phyloP scores from a whole-genome alignment of 2,888 invertebrate genomes.

The Drosophila basisetae region DNA sequence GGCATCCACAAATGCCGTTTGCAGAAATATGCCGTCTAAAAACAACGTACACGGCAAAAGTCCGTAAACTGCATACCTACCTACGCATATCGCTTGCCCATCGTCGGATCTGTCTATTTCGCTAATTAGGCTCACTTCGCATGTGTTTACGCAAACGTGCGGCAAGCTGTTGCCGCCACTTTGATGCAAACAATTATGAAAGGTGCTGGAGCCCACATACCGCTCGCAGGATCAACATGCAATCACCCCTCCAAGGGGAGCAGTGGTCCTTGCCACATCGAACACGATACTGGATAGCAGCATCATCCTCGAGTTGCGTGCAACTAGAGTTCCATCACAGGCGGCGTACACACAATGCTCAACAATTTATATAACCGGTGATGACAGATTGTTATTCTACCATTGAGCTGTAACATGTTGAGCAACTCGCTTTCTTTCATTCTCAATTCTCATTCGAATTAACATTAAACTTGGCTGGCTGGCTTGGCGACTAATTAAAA shows the following conservation, averaged over 20 bases:
- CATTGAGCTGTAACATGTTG: not conserved
- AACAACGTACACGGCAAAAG: conserved; percentile 3
- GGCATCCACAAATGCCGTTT: not conserved
- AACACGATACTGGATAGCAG: not conserved
- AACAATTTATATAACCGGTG: conserved; percentile 5
- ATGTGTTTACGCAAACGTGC: conserved; percentile 36
- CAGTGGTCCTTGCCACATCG: conserved; percentile 6
- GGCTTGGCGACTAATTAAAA: conserved; percentile 42
- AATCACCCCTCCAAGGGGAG: not conserved
- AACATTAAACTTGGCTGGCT: conserved; percentile 17
- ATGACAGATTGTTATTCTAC: conserved; percentile 21
- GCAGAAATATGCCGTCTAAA: not conserved
- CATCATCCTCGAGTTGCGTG: conserved; percentile 13
- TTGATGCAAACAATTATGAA: conserved; percentile 29
- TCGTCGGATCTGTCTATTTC: conserved; percentile 17
- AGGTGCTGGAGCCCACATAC: conserved; percentile 9
- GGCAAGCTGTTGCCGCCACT: conserved; percentile 24
- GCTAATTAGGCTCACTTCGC: conserved; percentile 45
- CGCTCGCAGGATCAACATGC: not conserved
- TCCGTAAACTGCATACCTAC: not conserved
- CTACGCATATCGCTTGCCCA: not conserved
- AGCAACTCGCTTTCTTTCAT: conserved; percentile 5
- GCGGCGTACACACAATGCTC: conserved; percentile 24
- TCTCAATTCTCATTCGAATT: conserved; percentile 58
- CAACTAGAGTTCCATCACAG: not conserved